Evolutionary conservation across 2,888 invertebrate species (phyloP).

Genomic region (Campaea margaritaria): DNA sequence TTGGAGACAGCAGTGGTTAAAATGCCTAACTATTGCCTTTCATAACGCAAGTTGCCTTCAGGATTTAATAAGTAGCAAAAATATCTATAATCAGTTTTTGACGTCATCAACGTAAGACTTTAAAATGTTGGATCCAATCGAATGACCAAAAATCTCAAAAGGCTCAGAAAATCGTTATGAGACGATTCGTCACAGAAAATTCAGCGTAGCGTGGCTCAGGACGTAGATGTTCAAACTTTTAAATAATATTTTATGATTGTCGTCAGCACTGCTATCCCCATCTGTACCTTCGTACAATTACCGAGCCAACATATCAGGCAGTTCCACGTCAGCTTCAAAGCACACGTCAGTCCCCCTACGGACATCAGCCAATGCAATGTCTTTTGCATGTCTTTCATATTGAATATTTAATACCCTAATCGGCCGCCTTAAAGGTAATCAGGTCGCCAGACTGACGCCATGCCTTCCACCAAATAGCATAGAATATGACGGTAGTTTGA

Average conservation of each 20-base stretch:
- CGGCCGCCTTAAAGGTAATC: conserved; percentile 2
- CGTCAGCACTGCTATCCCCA: not conserved
- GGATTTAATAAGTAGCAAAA: no score
- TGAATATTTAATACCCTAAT: conserved; percentile 22
- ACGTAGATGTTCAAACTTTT: no score
- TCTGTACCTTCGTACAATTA: conserved; percentile 1
- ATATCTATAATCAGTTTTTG: no score
- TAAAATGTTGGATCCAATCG: no score
- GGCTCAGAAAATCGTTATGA: no score
- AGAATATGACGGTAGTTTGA: not conserved
- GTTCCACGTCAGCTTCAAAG: conserved; percentile 10
- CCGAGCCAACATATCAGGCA: conserved; percentile 1
- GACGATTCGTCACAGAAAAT: no score
- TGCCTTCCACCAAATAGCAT: conserved; percentile 8
- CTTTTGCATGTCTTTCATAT: conserved; percentile 12
- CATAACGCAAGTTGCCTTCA: no score
- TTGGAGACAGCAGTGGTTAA: not conserved
- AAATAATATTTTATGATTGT: no score
- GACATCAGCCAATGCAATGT: conserved; percentile 3
- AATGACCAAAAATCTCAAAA: no score
- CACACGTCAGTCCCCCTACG: not conserved
- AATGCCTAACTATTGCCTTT: no score
- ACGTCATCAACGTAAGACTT: no score
- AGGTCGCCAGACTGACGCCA: not conserved
- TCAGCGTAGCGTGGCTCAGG: no score